Conservation (phyloP, 2,113 vertebrate species). For the Tringa solitaria region DNA sequence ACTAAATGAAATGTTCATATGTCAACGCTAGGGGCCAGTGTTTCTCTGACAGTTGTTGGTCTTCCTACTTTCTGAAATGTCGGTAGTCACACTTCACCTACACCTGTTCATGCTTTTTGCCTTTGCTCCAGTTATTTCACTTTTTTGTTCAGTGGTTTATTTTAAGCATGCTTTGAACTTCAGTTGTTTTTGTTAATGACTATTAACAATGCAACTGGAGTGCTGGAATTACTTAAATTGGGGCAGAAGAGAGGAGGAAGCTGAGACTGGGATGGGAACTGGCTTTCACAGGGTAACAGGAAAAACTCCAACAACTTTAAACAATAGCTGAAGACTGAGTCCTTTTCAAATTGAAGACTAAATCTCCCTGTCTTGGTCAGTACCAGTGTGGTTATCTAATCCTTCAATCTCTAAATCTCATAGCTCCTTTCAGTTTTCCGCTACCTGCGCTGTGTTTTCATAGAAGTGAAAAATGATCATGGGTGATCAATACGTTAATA, state of each 20-base stretch:
- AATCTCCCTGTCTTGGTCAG: not conserved
- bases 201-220: not conserved
- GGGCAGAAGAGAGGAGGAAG: not conserved
- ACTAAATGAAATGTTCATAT: not conserved
- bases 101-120: not conserved
- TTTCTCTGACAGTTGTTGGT: not conserved
- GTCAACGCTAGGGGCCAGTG: not conserved
- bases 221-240: not conserved
- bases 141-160: not conserved
- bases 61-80: not conserved
- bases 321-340: not conserved
- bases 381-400: not conserved
- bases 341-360: not conserved
- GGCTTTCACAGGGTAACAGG: not conserved
- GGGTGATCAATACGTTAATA: not conserved
- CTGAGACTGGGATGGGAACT: not conserved
- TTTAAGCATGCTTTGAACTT: not conserved
- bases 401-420: not conserved
- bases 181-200: fast-evolving
- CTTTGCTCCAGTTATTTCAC: not conserved
- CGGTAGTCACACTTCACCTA: not conserved
- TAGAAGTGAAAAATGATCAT: fast-evolving
- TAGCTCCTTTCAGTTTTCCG: not conserved
- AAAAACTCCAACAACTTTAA: not conserved
- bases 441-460: not conserved